These are phyloP conservation scores for Megastigmus dorsalis DNA, from an alignment of 2,888 invertebrate species.

Conservation along the genomic window DNA sequence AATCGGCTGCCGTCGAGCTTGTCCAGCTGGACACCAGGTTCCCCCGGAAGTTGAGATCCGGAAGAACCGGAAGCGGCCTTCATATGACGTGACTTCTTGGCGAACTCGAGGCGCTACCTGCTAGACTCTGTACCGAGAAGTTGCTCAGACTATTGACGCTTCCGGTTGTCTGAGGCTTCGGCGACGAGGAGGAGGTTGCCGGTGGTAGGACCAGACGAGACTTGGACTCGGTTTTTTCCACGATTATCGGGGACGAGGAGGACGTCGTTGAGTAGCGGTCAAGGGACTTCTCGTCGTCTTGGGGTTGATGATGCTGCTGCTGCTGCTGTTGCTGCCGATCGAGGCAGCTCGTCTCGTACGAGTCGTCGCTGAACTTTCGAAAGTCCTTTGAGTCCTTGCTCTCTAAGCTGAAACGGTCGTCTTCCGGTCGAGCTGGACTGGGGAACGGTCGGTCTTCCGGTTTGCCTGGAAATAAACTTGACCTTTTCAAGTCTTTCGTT, in stretches of 20 bases:
- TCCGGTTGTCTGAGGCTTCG: slow-evolving; percentile 52
- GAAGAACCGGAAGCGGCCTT: slow-evolving; percentile 90
- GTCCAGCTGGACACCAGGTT: slow-evolving; percentile 75
- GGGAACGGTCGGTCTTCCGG: slow-evolving; percentile 62
- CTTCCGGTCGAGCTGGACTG: slow-evolving; percentile 65
- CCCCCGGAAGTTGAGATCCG: slow-evolving; percentile 78
- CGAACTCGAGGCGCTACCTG: slow-evolving; percentile 68
- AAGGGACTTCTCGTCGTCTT: slow-evolving; percentile 64
- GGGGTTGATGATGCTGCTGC: not conserved
- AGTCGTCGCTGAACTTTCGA: slow-evolving; percentile 53
- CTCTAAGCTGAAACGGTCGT: slow-evolving; percentile 63
- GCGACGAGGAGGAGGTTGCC: slow-evolving; percentile 52
- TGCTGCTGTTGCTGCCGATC: slow-evolving; percentile 41
- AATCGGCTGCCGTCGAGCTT: slow-evolving; percentile 70
- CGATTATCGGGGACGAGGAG: slow-evolving; percentile 68
- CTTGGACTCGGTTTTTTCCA: slow-evolving; percentile 71
- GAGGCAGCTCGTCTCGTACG: slow-evolving; percentile 37
- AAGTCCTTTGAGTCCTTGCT: slow-evolving; percentile 58
- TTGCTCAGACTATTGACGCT: slow-evolving; percentile 58
- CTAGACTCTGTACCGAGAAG: slow-evolving; percentile 72
- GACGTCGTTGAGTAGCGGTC: slow-evolving; percentile 65
- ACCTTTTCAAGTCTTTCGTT: slow-evolving; percentile 66
- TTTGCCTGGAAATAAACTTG: slow-evolving; percentile 57
- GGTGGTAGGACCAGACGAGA: slow-evolving; percentile 37
- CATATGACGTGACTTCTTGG: slow-evolving; percentile 83